Evolutionary conservation across 2,888 invertebrate genomes (phyloP).

Genomic region (Pollenia amentaria): DNA sequence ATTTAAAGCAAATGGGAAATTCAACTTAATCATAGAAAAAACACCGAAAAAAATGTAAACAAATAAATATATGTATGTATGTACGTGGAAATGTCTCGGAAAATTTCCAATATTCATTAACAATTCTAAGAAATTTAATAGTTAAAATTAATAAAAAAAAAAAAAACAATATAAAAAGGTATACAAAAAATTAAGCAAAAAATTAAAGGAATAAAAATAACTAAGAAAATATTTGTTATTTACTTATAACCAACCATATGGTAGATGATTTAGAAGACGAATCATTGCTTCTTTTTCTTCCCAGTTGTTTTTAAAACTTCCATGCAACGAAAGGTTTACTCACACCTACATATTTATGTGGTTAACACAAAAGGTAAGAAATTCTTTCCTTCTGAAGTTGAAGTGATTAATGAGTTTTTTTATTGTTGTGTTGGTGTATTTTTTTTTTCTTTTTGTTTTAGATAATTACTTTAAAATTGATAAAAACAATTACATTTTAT

Average conservation of each 20-base stretch:
- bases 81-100: neutral
- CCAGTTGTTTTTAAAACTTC: neutral
- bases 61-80: neutral
- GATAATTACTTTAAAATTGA: conserved; percentile 21
- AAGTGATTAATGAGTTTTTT: too few relatives aligned
- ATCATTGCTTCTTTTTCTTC: neutral
- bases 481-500: neutral
- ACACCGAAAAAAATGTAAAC: conserved; percentile 33
- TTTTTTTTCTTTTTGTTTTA: conserved; percentile 21
- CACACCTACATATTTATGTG: conserved; percentile 30
- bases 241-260: conserved; percentile 25
- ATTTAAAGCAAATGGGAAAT: too few relatives aligned
- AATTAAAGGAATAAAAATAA: neutral
- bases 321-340: conserved; percentile 18
- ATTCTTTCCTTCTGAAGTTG: too few relatives aligned
- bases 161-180: neutral
- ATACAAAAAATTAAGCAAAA: neutral
- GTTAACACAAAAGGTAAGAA: conserved; percentile 38
- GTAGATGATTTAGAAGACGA: neutral
- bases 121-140: neutral
- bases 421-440: neutral
- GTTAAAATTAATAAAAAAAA: neutral
- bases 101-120: neutral
- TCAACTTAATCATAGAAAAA: neutral
- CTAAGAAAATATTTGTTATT: neutral